Percentiles rank a stretch among this genome's conserved stretches.
phyloP scores from a whole-genome alignment of 2,797 vertebrate genomes.

The Rhinoraja longicauda region DNA sequence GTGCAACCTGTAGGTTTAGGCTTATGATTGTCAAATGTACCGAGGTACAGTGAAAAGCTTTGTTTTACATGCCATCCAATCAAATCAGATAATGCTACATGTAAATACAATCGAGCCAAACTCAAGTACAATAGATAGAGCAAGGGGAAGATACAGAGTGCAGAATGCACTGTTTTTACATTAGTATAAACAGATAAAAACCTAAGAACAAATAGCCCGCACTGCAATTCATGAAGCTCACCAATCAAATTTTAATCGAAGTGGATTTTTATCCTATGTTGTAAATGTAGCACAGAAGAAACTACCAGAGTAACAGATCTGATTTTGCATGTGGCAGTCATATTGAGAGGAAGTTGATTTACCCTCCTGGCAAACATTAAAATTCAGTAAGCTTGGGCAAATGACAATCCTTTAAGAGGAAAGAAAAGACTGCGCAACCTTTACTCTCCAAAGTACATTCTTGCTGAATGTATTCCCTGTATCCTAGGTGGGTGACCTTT shows the following conservation, averaged over 20 bases:
- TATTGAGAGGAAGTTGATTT: not conserved
- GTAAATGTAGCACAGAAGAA: not conserved
- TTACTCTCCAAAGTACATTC: not conserved
- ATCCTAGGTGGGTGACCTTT: constrained; percentile 9
- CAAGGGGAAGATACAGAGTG: too few species aligned
- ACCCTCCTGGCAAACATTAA: not conserved
- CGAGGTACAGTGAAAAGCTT: too few species aligned
- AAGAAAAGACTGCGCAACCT: not conserved
- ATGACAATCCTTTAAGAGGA: not conserved
- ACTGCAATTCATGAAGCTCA: not conserved
- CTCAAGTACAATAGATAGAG: too few species aligned
- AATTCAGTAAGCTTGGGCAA: not conserved
- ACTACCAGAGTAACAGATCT: not conserved
- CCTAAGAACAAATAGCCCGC: not conserved
- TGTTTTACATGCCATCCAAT: too few species aligned
- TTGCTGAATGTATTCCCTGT: not conserved
- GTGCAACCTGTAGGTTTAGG: too few species aligned
- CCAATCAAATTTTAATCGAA: not conserved
- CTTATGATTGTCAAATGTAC: too few species aligned
- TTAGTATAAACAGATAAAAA: not conserved
- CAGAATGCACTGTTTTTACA: not conserved
- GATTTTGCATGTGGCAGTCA: not conserved
- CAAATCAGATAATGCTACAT: too few species aligned
- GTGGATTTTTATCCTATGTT: not conserved
- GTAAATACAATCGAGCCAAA: too few species aligned